Evolutionary conservation across 2,797 vertebrate species (phyloP).

Genomic region (Sebastolobus alascanus): DNA sequence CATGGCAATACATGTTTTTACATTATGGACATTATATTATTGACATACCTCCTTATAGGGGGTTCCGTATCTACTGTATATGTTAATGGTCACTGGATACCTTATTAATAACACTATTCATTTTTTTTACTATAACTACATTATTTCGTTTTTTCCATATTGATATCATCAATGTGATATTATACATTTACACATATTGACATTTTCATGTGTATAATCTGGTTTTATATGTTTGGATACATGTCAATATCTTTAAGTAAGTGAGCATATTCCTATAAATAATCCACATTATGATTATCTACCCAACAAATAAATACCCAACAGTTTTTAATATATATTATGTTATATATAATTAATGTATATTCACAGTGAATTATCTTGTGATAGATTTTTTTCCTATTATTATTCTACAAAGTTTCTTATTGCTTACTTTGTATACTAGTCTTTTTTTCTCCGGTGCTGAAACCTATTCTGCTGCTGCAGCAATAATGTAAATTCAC

Average conservation of each 20-base stretch:
- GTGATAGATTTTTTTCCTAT: background rate
- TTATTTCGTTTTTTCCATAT: background rate
- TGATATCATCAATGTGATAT: background rate
- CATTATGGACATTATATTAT: background rate
- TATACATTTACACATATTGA: background rate
- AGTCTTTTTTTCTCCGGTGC: background rate
- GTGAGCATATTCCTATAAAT: background rate
- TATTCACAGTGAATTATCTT: slow-evolving; percentile 4
- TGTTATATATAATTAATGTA: too few relatives aligned
- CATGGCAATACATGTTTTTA: background rate
- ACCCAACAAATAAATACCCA: background rate
- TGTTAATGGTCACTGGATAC: background rate
- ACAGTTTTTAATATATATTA: too few relatives aligned
- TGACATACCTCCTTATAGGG: background rate
- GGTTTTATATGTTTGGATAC: background rate
- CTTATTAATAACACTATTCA: background rate
- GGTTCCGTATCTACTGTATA: background rate
- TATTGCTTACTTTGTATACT: background rate
- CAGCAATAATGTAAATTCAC: slow-evolving; percentile 9
- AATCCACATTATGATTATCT: accelerated
- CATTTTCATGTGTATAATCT: background rate
- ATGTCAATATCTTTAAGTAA: background rate
- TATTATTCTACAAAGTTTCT: background rate
- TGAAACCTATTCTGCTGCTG: background rate
- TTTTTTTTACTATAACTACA: background rate